These are phyloP conservation scores for Bilobella aurantiaca DNA, from an alignment of 1,140 invertebrate species.

Conservation along the genomic window DNA sequence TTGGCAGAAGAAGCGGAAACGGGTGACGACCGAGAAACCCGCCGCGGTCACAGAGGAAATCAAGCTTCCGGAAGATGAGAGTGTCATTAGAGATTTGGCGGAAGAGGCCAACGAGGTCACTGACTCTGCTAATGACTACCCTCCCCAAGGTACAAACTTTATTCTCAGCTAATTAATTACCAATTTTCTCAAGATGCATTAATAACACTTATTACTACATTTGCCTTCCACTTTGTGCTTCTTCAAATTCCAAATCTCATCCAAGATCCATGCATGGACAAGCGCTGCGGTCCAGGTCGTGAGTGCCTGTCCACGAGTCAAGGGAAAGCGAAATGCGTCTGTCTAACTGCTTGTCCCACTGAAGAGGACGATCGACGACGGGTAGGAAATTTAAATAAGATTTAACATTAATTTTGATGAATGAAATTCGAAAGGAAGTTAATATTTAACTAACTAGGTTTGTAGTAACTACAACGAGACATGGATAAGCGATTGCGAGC, in stretches of 20 bases:
- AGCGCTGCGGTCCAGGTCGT: constrained; percentile 79
- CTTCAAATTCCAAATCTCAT: background rate
- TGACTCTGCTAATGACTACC: background rate
- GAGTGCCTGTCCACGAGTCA: constrained; percentile 66
- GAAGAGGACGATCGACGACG: constrained; percentile 66
- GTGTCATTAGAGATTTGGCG: background rate
- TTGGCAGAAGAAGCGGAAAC: background rate
- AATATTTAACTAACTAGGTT: constrained; percentile 49
- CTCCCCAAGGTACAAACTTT: background rate
- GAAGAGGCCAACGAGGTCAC: background rate
- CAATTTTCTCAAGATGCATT: too few relatives aligned
- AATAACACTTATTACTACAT: too few relatives aligned
- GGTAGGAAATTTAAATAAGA: constrained; percentile 38
- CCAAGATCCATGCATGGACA: constrained; percentile 67
- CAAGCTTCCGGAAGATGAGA: background rate
- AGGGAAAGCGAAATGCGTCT: constrained; percentile 69
- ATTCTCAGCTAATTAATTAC: background rate
- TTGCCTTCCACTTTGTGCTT: background rate
- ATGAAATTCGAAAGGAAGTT: background rate
- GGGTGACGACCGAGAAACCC: background rate
- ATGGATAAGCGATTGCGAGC: constrained; percentile 81
- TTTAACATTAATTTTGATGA: background rate
- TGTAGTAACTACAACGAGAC: constrained; percentile 91
- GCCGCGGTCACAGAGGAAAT: background rate
- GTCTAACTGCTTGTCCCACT: constrained; percentile 67